phyloP scores from a whole-genome alignment of 2,113 vertebrate species.

The Hiodon tergisus region DNA sequence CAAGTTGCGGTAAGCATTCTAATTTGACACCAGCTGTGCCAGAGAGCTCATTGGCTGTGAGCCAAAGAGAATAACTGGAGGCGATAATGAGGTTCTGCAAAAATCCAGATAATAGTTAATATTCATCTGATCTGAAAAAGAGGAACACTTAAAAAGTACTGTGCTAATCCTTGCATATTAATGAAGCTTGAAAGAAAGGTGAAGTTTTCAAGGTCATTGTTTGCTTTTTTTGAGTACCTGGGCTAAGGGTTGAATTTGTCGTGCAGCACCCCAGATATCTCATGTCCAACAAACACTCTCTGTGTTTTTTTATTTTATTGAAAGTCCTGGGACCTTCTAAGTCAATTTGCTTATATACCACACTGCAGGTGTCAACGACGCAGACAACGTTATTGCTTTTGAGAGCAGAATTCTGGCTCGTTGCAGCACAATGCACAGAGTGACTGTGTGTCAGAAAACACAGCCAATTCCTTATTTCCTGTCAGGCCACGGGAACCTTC shows the following conservation, averaged over 20 bases:
- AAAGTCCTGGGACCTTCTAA: neutral
- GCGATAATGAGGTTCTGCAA: neutral
- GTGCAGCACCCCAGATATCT: no score
- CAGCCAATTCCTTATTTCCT: constrained; percentile 33
- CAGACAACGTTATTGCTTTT: neutral
- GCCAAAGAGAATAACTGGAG: neutral
- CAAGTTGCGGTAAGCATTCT: neutral
- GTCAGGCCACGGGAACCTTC: constrained; percentile 25
- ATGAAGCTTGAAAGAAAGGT: neutral
- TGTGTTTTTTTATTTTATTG: neutral
- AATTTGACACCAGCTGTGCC: constrained; percentile 1
- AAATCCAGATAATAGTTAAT: neutral
- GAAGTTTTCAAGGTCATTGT: neutral
- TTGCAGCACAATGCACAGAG: no score
- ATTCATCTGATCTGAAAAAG: no score
- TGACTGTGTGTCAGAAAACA: constrained; percentile 11
- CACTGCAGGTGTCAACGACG: neutral
- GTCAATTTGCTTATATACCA: neutral
- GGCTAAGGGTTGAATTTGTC: no score
- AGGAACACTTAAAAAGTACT: no score
- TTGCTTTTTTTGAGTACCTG: neutral
- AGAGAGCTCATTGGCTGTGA: neutral
- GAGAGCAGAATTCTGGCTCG: neutral
- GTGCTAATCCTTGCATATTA: no score
- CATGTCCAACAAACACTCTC: neutral